These are phyloP conservation scores for Carapus acus DNA, from an alignment of 2,797 vertebrate species.

Conservation along the genomic window DNA sequence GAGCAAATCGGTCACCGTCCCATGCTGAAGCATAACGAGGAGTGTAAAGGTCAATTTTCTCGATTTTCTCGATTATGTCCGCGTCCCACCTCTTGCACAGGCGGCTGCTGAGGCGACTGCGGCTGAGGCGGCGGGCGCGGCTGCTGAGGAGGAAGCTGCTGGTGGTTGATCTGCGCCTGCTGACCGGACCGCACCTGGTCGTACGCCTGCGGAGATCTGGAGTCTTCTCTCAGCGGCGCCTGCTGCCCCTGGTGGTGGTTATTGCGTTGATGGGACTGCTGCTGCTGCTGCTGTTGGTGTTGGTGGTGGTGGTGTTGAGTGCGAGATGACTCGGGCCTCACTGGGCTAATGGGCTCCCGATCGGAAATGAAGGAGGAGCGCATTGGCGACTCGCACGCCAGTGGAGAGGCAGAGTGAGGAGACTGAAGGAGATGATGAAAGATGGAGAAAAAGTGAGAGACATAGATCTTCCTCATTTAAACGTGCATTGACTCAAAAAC, in stretches of 20 bases:
- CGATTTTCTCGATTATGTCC: too few species aligned
- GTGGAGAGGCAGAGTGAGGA: constrained; percentile 44
- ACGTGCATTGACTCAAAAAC: too few species aligned
- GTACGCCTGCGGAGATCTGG: constrained; percentile 41
- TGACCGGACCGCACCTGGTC: constrained; percentile 4
- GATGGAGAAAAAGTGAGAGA: neutral
- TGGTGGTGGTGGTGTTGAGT: constrained; percentile 69
- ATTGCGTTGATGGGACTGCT: constrained; percentile 69
- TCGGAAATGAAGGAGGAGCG: constrained; percentile 26
- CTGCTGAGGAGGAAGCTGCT: constrained; percentile 2
- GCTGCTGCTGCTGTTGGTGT: constrained; percentile 41
- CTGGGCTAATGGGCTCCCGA: constrained; percentile 68
- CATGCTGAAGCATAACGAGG: too few species aligned
- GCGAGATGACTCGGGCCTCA: constrained; percentile 78
- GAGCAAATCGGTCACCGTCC: constrained; percentile 4
- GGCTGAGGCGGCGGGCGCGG: constrained; percentile 34
- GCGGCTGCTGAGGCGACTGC: constrained; percentile 58
- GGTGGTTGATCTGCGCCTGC: constrained; percentile 23
- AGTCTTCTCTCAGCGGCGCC: constrained; percentile 38
- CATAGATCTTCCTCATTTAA: too few species aligned
- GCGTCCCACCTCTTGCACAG: constrained; percentile 82
- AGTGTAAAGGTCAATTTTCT: too few species aligned
- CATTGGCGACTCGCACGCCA: constrained; percentile 38
- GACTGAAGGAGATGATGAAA: constrained; percentile 26
- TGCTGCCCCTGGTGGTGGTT: constrained; percentile 42